A percentile compares a stretch with the other conserved stretches of the same genome.
Evolutionary conservation across 2,113 vertebrate species (phyloP).

Genomic region (Patagioenas fasciata): DNA sequence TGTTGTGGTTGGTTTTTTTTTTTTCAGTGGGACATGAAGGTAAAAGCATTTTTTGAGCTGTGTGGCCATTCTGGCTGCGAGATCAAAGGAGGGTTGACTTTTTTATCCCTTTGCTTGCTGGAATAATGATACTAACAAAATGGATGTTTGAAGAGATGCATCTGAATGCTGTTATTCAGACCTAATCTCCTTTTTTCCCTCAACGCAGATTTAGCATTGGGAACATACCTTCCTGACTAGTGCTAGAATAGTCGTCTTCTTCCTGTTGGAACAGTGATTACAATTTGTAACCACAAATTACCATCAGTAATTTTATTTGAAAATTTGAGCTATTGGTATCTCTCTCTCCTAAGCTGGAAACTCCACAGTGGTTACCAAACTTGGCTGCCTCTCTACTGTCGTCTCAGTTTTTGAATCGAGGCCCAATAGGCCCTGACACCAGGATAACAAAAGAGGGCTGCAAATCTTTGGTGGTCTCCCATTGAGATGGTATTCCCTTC

Average conservation of each 20-base stretch:
- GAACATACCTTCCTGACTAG: not conserved
- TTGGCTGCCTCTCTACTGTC: not conserved
- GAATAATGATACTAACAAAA: not conserved
- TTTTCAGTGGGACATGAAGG: not conserved
- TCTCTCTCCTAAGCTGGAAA: not conserved
- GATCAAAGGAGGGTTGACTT: not conserved
- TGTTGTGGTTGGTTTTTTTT: not conserved
- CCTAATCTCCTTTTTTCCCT: not conserved
- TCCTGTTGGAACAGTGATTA: not conserved
- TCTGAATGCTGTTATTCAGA: not conserved
- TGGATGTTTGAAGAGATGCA: not conserved
- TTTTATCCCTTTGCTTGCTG: not conserved
- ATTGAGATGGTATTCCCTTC: conserved; percentile 58
- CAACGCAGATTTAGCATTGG: not conserved
- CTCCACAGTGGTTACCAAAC: not conserved
- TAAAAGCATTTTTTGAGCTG: not conserved
- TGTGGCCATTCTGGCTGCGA: not conserved
- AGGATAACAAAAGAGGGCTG: conserved; percentile 47
- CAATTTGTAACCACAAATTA: not conserved
- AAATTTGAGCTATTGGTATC: not conserved
- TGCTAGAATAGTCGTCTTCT: not conserved
- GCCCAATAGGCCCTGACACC: conserved; percentile 45
- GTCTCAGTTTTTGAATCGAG: conserved; percentile 33
- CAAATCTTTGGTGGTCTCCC: conserved; percentile 67
- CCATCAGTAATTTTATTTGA: not conserved